These are phyloP conservation scores for Coluber constrictor DNA, from an alignment of 2,797 vertebrate genomes.

Conservation along the genomic window DNA sequence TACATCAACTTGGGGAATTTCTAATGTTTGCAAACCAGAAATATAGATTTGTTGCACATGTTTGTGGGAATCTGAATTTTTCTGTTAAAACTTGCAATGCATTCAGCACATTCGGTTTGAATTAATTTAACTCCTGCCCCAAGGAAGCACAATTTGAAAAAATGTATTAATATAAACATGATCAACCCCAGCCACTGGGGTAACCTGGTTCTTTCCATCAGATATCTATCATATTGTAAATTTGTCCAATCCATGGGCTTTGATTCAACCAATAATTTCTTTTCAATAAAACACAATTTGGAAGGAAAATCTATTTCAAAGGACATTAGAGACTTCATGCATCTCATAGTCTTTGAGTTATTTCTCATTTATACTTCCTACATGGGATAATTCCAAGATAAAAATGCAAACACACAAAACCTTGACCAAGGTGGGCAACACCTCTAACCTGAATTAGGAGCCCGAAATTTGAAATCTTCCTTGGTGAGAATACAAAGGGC, in stretches of 20 bases:
- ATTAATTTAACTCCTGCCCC: neutral
- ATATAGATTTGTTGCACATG: neutral
- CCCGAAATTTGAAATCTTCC: slow-evolving; percentile 86
- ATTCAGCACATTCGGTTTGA: neutral
- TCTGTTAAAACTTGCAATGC: neutral
- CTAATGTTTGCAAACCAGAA: neutral
- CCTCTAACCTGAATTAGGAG: slow-evolving; percentile 83
- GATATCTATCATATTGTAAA: neutral
- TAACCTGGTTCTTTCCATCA: neutral
- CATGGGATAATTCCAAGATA: neutral
- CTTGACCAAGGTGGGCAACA: neutral
- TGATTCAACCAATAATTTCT: neutral
- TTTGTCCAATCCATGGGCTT: neutral
- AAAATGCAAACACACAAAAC: neutral
- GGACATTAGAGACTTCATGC: neutral
- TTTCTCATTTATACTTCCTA: neutral
- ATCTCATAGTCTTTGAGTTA: neutral
- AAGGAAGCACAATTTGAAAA: neutral
- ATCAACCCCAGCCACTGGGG: neutral
- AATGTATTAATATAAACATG: neutral
- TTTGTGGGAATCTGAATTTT: neutral
- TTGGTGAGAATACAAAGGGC: slow-evolving; percentile 91
- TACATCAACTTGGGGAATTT: neutral
- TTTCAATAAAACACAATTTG: neutral
- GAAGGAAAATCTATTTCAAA: neutral